phyloP scores from a whole-genome alignment of 2,888 invertebrate species.

The Eupithecia abbreviata region DNA sequence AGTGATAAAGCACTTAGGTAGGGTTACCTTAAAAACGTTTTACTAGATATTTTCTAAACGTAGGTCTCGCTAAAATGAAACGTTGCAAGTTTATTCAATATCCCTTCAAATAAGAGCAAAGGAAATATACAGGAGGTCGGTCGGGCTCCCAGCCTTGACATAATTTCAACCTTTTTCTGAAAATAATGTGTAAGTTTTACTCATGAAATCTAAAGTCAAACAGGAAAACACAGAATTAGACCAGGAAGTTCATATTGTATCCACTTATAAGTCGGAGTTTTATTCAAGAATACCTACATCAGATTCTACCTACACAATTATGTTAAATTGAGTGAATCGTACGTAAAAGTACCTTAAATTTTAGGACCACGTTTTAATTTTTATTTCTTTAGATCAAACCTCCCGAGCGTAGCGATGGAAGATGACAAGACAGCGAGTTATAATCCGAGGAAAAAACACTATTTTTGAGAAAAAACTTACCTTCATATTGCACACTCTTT shows the following conservation, averaged over 20 bases:
- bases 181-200: constrained; percentile 12
- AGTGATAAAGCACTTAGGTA: neutral
- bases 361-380: neutral
- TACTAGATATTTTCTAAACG: neutral
- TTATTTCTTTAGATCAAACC: no score
- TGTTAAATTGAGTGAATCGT: no score
- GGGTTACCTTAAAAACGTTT: neutral
- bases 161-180: constrained; percentile 22
- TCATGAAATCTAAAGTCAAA: neutral
- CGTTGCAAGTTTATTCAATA: constrained; percentile 30
- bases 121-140: constrained; percentile 26
- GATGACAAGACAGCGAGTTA: no score
- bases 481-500: no score
- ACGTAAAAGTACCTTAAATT: neutral
- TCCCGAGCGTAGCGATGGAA: no score
- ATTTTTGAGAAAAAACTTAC: no score
- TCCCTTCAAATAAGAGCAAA: constrained; percentile 25
- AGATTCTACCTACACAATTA: no score
- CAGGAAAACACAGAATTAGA: neutral
- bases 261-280: neutral
- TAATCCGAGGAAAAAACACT: no score
- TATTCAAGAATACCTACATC: neutral
- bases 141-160: constrained; percentile 24
- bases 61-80: constrained; percentile 16
- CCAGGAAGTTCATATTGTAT: neutral